Base-by-base conservation (phyloP, 2,113 vertebrate genomes). In the Baryphthengus martii region DNA sequence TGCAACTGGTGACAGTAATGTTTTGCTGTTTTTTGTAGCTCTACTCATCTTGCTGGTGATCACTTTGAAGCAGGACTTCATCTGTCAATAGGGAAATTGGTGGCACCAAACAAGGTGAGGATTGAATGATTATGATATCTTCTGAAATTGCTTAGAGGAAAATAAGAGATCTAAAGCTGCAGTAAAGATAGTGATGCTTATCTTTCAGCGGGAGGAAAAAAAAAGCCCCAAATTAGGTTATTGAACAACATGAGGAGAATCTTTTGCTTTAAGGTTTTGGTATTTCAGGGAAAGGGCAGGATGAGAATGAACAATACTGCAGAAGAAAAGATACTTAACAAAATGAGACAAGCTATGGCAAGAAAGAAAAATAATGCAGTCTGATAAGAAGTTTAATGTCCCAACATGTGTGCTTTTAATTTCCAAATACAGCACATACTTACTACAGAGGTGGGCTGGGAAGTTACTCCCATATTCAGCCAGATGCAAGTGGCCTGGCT, bases 401-500 rank as follows among this genome's bases (percentile, higher is more conserved):
- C 50, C 50, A 42, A 19, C 15, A 78, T 24, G 15, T 0, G 0
- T 45, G 40, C 3, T 66, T 89, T 88, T 55, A 5, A 4, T 73
- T 91, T 66, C 82, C 42, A 77, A 37, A 85, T 26, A 52, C 16
- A 77, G 26, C n/a, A 55, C 0, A 0, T 26, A 7, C 35, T 33
- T 40, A 40, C 4, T 15, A n/a, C n/a, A n/a, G 14, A 66, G 6
- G 2, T 61, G 39, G 40, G 17, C 52, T 56, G 24, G 47, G n/a
- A 85, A 70, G 50, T 42, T 73, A n/a, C 45, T 59, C 28, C 26
- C 31, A 9, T 0, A 0, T 70, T 72, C 84, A 91, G 33, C 25
- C 42, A 35, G 17, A 67, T 6, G 8, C 33, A 52, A 44, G 16
- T 0, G 2, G 55, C n/a, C n/a, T n/a, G n/a, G n/a, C n/a, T n/a